A percentile compares a stretch with the other conserved stretches of the same genome.
Conservation (phyloP, 2,888 invertebrate species). For the Andrena hattorfiana region DNA sequence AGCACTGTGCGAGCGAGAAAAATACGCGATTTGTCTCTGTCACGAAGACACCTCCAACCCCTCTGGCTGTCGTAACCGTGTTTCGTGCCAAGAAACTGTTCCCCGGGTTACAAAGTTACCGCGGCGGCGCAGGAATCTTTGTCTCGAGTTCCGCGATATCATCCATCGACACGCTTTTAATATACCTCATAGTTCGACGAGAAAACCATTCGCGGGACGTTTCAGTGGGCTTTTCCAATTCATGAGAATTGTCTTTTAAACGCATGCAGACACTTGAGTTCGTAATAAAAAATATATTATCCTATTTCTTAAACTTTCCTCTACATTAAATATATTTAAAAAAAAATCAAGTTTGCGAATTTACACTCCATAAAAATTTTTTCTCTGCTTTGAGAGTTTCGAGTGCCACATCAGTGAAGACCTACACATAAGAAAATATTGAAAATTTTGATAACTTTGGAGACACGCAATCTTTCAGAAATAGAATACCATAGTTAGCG, state of each 20-base stretch:
- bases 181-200: neutral
- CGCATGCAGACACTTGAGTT: neutral
- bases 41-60: constrained; percentile 7
- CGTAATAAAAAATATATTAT: neutral
- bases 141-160: neutral
- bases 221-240: neutral
- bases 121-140: constrained; percentile 12
- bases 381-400: too few relatives aligned
- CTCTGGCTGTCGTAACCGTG: constrained; percentile 12
- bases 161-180: neutral
- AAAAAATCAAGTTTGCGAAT: too few relatives aligned
- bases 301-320: too few relatives aligned
- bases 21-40: constrained; percentile 58
- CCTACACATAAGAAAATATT: too few relatives aligned
- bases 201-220: neutral
- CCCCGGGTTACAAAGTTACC: constrained; percentile 31
- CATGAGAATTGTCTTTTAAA: neutral
- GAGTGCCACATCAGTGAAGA: too few relatives aligned
- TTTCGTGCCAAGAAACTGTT: constrained; percentile 54
- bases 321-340: too few relatives aligned
- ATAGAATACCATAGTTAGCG: too few relatives aligned
- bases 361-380: too few relatives aligned
- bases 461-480: too few relatives aligned
- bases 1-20: constrained; percentile 37
- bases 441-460: too few relatives aligned